phyloP scores from a whole-genome alignment of 1,140 invertebrate species.

The Nylanderia fulva region DNA sequence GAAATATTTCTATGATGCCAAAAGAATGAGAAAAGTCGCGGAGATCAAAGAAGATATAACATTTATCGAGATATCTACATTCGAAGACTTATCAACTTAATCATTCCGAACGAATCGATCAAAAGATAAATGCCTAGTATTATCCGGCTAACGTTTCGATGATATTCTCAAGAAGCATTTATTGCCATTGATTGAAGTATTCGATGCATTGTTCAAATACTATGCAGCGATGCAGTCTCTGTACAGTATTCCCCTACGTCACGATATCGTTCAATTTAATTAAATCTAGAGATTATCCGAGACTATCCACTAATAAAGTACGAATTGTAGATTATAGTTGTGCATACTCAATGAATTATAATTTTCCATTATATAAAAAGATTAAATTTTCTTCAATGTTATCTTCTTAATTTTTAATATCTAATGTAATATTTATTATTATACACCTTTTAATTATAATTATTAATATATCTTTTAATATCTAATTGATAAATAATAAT shows the following conservation, averaged over 20 bases:
- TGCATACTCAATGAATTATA: neutral
- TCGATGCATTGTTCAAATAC: neutral
- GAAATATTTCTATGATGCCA: neutral
- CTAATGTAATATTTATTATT: too few species aligned
- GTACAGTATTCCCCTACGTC: neutral
- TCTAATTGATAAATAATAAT: too few species aligned
- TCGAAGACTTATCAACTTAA: neutral
- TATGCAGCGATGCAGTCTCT: neutral
- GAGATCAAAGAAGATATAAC: neutral
- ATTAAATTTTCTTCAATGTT: neutral
- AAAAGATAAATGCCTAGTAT: conserved; percentile 4
- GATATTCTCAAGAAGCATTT: conserved; percentile 10
- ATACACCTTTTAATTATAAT: too few species aligned
- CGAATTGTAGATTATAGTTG: conserved; percentile 20
- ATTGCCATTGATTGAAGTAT: conserved; percentile 5
- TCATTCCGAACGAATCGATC: neutral
- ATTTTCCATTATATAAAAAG: too few species aligned
- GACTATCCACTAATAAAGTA: conserved; percentile 22
- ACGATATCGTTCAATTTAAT: conserved; percentile 23
- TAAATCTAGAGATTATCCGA: conserved; percentile 43
- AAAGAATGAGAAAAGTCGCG: neutral
- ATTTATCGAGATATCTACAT: neutral
- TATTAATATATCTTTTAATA: too few species aligned
- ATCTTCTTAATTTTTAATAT: neutral
- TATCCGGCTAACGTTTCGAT: neutral